phyloP scores from a whole-genome alignment of 2,113 vertebrate genomes.

The Corythoichthys intestinalis region DNA sequence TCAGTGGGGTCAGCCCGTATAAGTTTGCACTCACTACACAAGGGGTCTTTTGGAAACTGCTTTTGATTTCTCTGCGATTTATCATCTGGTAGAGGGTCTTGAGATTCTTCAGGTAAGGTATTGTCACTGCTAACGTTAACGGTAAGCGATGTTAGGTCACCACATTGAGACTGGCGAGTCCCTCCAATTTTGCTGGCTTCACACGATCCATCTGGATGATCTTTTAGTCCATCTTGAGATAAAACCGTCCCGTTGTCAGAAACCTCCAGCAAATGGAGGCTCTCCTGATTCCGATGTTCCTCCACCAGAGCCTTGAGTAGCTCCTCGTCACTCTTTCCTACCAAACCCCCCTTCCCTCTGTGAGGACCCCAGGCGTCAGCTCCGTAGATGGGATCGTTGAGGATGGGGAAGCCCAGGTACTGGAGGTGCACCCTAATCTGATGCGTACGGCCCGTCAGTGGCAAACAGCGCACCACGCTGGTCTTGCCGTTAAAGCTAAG shows the following conservation, averaged over 20 bases:
- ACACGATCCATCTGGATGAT: neutral
- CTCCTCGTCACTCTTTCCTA: constrained; percentile 82
- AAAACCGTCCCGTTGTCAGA: constrained; percentile 17
- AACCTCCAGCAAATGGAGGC: constrained; percentile 78
- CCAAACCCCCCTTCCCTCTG: constrained; percentile 78
- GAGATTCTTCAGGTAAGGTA: neutral
- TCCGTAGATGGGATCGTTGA: constrained; percentile 97
- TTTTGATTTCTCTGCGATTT: constrained; percentile 13
- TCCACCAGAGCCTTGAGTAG: constrained; percentile 82
- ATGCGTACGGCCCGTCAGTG: constrained; percentile 89
- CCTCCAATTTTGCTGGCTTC: neutral
- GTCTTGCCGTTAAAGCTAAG: constrained; percentile 84
- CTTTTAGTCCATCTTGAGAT: neutral
- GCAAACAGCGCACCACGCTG: constrained; percentile 86
- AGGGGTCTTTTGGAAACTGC: constrained; percentile 61
- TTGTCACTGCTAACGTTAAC: neutral
- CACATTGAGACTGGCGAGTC: neutral
- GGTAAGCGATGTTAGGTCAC: neutral
- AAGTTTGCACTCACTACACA: constrained; percentile 85
- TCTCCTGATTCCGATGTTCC: constrained; percentile 83
- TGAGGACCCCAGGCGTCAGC: constrained; percentile 85
- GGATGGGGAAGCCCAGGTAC: constrained; percentile 89
- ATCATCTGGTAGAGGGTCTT: neutral
- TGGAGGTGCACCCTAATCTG: constrained; percentile 97
- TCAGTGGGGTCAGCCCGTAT: constrained; percentile 82